Evolutionary conservation across 2,888 invertebrate species (phyloP).

Genomic region (Esperia sulphurella): DNA sequence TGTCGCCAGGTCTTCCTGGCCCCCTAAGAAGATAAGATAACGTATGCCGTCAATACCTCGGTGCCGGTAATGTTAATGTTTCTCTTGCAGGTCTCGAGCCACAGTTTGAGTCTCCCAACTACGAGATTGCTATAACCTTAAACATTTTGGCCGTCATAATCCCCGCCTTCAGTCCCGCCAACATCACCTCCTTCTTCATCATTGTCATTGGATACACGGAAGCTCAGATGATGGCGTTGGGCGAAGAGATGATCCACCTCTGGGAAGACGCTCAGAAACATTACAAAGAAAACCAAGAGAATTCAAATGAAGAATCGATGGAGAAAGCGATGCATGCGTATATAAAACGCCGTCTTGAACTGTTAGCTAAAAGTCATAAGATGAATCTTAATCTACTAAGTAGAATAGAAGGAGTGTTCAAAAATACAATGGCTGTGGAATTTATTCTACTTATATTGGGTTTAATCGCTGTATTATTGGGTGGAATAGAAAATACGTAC

Average conservation of each 20-base stretch:
- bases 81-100: slow-evolving; percentile 43
- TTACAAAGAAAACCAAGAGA: slow-evolving; percentile 6
- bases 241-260: slow-evolving; percentile 36
- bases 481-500: slow-evolving; percentile 42
- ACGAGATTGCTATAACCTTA: slow-evolving; percentile 34
- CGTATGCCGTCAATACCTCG: no score
- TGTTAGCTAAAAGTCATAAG: slow-evolving; percentile 27
- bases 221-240: slow-evolving; percentile 44
- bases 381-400: slow-evolving; percentile 24
- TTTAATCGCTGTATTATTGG: slow-evolving; percentile 34
- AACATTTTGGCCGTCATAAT: slow-evolving; percentile 10
- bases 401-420: slow-evolving; percentile 31
- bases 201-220: slow-evolving; percentile 43
- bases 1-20: no score
- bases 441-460: slow-evolving; percentile 30
- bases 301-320: not conserved
- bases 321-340: slow-evolving; percentile 16
- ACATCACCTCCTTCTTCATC: slow-evolving; percentile 37
- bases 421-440: slow-evolving; percentile 33
- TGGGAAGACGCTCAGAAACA: slow-evolving; percentile 34
- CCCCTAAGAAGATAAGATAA: no score
- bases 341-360: slow-evolving; percentile 20
- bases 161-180: slow-evolving; percentile 27
- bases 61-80: no score
- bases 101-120: slow-evolving; percentile 45